phyloP scores from a whole-genome alignment of 1,140 invertebrate species.

The Cotesia glomerata region DNA sequence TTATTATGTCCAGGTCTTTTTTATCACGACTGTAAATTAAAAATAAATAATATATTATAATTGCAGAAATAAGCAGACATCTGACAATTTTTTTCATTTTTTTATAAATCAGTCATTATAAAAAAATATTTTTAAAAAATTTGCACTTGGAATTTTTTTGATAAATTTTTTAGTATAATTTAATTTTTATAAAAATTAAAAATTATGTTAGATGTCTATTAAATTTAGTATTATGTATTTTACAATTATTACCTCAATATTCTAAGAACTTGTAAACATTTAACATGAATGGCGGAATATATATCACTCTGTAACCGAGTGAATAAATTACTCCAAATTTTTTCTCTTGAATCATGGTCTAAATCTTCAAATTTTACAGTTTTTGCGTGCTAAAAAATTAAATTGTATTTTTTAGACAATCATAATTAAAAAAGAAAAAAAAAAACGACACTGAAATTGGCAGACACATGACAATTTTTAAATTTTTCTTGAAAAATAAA shows the following conservation, averaged over 20 bases:
- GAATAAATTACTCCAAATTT: constrained; percentile 66
- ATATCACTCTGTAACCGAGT: constrained; percentile 57
- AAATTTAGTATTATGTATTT: no score
- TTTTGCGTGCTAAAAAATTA: constrained; percentile 36
- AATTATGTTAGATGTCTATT: no score
- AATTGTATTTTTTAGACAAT: no score
- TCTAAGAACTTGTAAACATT: constrained; percentile 64
- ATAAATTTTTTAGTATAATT: no score
- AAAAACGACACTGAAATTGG: no score
- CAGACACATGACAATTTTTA: no score
- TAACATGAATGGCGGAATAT: constrained; percentile 51
- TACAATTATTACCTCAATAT: constrained; percentile 64
- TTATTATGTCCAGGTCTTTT: constrained; percentile 71
- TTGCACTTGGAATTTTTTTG: background rate
- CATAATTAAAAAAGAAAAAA: no score
- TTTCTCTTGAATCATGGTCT: constrained; percentile 58
- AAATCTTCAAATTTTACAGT: constrained; percentile 63
- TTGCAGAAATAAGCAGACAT: no score
- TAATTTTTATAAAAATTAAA: no score
- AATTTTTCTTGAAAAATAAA: no score
- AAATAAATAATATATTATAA: constrained; percentile 36
- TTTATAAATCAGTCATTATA: constrained; percentile 17
- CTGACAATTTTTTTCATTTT: no score
- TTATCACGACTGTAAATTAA: constrained; percentile 74
- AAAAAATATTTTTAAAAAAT: no score